Conservation (phyloP, 2,888 invertebrate genomes). For the Argyresthia goedartella region DNA sequence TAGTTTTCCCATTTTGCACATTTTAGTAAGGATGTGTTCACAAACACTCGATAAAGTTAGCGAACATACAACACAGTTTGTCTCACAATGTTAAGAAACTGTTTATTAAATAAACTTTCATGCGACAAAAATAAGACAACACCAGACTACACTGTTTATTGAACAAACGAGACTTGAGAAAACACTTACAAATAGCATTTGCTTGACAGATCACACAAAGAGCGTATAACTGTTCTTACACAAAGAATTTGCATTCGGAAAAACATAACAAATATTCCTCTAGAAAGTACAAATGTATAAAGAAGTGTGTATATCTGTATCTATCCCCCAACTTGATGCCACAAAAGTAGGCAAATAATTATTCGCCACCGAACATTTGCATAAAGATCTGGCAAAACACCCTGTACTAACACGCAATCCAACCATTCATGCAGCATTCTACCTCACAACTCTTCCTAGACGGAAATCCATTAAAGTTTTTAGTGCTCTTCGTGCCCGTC, state of each 20-base stretch:
- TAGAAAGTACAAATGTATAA: too few species aligned
- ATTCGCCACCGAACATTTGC: constrained; percentile 39
- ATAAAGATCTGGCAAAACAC: constrained; percentile 21
- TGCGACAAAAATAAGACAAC: constrained; percentile 18
- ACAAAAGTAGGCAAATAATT: constrained; percentile 47
- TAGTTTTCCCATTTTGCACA: too few species aligned
- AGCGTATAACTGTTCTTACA: neutral
- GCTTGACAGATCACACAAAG: neutral
- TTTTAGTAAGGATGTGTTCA: neutral
- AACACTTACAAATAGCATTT: neutral
- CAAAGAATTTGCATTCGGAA: neutral
- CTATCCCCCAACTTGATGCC: constrained; percentile 21
- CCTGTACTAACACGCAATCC: constrained; percentile 12
- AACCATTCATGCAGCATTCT: constrained; percentile 10
- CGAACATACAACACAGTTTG: constrained; percentile 20
- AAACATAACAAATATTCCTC: neutral
- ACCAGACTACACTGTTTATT: neutral
- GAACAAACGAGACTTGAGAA: neutral
- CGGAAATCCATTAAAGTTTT: constrained; percentile 47
- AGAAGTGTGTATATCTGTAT: constrained; percentile 5
- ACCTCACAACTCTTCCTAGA: constrained; percentile 21
- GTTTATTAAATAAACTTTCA: constrained; percentile 27
- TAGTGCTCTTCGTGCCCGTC: constrained; percentile 26
- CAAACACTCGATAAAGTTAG: constrained; percentile 26
- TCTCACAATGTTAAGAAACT: constrained; percentile 14